Evolutionary conservation across 2,113 vertebrate genomes (phyloP), one percentile per base, ranked within the genome.

Genomic region (Cynopterus brachyotis): DNA sequence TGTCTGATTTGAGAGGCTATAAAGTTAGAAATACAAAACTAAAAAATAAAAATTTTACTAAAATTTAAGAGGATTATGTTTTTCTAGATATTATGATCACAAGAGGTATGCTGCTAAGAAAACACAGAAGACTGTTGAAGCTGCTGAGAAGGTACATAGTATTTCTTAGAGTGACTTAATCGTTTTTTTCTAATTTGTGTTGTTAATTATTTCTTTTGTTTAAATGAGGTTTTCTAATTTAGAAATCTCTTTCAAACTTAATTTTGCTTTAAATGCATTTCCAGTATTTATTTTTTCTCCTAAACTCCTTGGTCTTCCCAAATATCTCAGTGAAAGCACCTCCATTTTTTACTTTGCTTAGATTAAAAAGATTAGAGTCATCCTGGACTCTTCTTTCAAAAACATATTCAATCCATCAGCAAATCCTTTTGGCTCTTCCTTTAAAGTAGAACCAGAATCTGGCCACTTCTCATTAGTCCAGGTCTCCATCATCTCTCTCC

Each of bases 41-140:
- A 32, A 57, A 60, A 30, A 84, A 30, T 26, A 80, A 26, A 69
- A 4, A 30, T 96, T 57, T 47, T 70, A 78, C 64, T 80, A 78
- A 95, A 76, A 35, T 62, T 69, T 66, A 88, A 86, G 26, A 89
- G 0, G 72, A 79, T 30, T 81, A 53, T 97, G 11, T 98, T 78
- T 97, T 97, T 72, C 50, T 98, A 99, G 99, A 97, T 99, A 99
- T 97, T 99, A 99, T 0, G 99, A 99, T 97, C 99, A 98, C 98
- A 99, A 99, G 96, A 99, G 99, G 47, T 99, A 98, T 0, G 99
- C 99, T 83, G 99, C 99, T 89, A 99, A 99, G 98, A 99, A 99
- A 97, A 99, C 99, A 20, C 99, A 99, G 98, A 99, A 99, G 98
- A 99, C 99, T 0, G 99, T 99, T 19, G 99, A 99, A 98, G 99